phyloP scores from a whole-genome alignment of 2,888 invertebrate genomes.

The Sesia apiformis region DNA sequence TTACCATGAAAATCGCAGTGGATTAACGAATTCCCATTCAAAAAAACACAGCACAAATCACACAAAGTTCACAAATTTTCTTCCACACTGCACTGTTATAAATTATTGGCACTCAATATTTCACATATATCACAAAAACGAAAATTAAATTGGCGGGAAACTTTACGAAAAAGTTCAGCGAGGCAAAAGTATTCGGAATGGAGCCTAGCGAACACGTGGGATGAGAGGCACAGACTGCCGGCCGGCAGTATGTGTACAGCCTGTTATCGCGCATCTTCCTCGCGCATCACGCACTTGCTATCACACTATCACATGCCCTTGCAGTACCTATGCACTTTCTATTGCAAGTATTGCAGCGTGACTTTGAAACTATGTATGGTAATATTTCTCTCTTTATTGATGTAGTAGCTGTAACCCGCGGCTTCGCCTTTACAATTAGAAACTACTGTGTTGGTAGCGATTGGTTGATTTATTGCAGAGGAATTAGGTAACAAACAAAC shows the following conservation, averaged over 20 bases:
- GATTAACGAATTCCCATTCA: conserved; percentile 19
- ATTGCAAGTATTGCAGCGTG: too few species aligned
- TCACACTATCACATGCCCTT: conserved; percentile 29
- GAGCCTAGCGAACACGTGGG: conserved; percentile 31
- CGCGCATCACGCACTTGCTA: conserved; percentile 43
- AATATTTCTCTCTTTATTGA: too few species aligned
- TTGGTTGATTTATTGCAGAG: too few species aligned
- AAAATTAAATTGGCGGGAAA: conserved; percentile 51
- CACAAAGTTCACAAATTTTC: conserved; percentile 20
- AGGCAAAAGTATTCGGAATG: conserved; percentile 15
- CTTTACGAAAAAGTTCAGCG: conserved; percentile 58
- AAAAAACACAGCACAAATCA: conserved; percentile 25
- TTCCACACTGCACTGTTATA: conserved; percentile 26
- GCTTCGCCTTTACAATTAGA: too few species aligned
- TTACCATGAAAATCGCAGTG: conserved; percentile 15
- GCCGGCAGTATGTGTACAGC: conserved; percentile 29
- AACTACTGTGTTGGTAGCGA: too few species aligned
- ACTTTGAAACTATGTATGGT: too few species aligned
- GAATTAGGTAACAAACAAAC: too few species aligned
- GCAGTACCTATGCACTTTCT: too few species aligned
- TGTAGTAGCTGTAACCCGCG: too few species aligned
- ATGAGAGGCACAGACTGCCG: conserved; percentile 44
- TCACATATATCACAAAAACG: conserved; percentile 21
- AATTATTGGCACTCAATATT: conserved; percentile 30
- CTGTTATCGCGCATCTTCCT: conserved; percentile 45